Percentiles rank a stretch among this genome's conserved stretches.
Evolutionary conservation across 2,797 vertebrate genomes (phyloP).

Genomic region (Liasis olivaceus): DNA sequence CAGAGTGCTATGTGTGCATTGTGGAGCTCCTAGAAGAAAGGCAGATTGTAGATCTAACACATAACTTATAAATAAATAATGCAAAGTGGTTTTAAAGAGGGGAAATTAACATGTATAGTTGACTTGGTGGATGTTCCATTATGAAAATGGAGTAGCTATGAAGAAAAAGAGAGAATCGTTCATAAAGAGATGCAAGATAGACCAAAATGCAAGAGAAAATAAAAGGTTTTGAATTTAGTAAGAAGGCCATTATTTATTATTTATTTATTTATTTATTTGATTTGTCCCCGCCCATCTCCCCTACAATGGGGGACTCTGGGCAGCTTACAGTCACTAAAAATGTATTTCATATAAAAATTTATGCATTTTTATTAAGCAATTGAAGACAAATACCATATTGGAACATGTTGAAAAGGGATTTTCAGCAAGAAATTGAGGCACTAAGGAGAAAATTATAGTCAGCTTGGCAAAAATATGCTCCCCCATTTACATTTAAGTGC

Average conservation of each 20-base stretch:
- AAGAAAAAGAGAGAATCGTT: background rate
- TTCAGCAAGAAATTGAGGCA: background rate
- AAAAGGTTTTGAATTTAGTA: background rate
- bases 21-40: background rate
- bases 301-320: too few relatives aligned
- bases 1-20: background rate
- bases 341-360: too few relatives aligned
- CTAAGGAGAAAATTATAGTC: background rate
- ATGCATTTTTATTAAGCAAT: background rate
- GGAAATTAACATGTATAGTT: background rate
- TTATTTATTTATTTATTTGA: too few relatives aligned
- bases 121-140: background rate
- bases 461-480: background rate
- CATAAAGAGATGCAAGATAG: background rate
- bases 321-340: too few relatives aligned
- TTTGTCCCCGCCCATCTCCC: too few relatives aligned
- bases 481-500: background rate
- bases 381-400: background rate
- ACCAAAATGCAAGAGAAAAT: background rate
- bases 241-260: background rate
- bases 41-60: background rate
- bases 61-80: background rate
- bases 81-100: background rate
- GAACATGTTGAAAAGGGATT: background rate
- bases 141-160: background rate